Base-by-base conservation (phyloP, 2,113 vertebrate species). In the Glaucidium brasilianum region DNA sequence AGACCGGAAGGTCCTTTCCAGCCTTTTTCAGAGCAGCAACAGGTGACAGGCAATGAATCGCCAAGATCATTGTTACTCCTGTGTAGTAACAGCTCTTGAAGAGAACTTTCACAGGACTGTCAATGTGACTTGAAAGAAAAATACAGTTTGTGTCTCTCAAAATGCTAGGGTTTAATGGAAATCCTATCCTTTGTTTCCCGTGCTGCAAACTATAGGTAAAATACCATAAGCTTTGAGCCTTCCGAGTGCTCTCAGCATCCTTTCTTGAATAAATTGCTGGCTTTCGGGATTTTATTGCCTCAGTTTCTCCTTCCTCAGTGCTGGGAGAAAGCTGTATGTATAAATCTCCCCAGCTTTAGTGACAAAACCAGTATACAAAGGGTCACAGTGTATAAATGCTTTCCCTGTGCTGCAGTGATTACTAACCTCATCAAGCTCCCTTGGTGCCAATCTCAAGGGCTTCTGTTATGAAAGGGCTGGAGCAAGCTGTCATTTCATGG, bases 361-460 rank as follows among this genome's bases (percentile, higher is more conserved):
- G 39, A 39, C 79, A 96, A 64, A 88, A 84, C 60, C 52, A 45
- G 55, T 73, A 8, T 18, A 85, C 86, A 81, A 82, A 92, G 75
- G 58, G 60, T 94, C 39, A 1, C 7, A 75, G 90, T 53, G 73
- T 94, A 89, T 35, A 39, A 95, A 91, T 58, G 7, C 89, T 94
- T 96, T 88, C 92, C 37, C 23, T 94, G 94, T 97, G 96, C 97
- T 90, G 82, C 59, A 78, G 94, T 97, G 90, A 92, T 58, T 86
- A 45, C 95, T 95, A 97, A 96, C 94, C 95, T 97, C 97, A 98
- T 97, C 93, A 95, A 88, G 88, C 90, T 95, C 62, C 95, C 94
- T 85, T 83, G 94, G 88, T 93, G 86, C 89, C 95, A 88, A 93
- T 91, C 96, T 97, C 86, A 49, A 94, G 95, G 95, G 92, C 88